phyloP scores from a whole-genome alignment of 2,797 vertebrate species.

The Poeciliopsis gracilis region DNA sequence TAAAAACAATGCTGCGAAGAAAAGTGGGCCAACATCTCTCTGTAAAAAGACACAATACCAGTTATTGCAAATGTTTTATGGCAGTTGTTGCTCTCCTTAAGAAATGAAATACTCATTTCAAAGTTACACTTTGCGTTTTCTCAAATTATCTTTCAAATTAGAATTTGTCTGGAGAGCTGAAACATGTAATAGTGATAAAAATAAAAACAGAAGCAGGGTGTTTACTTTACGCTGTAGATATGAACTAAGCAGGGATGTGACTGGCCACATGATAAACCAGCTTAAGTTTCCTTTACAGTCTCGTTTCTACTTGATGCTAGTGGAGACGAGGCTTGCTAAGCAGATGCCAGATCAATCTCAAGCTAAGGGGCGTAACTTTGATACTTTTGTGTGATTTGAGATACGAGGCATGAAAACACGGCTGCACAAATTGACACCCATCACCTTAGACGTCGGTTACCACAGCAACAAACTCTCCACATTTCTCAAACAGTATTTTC shows the following conservation, averaged over 20 bases:
- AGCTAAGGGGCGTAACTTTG: conserved; percentile 36
- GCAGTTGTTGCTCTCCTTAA: background rate
- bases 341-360: conserved; percentile 15
- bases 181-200: background rate
- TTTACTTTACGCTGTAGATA: conserved; percentile 4
- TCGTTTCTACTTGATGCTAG: background rate
- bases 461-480: conserved; percentile 28
- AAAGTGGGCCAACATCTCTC: background rate
- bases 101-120: background rate
- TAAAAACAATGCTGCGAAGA: background rate
- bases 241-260: conserved; percentile 23
- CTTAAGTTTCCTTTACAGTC: conserved; percentile 47
- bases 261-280: conserved; percentile 39
- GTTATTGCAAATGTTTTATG: background rate
- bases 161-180: background rate
- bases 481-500: conserved; percentile 35
- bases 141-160: background rate
- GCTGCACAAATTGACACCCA: background rate
- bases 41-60: background rate
- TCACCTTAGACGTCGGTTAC: conserved; percentile 39
- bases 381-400: background rate
- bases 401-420: background rate
- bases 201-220: background rate
- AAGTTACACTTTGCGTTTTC: background rate
- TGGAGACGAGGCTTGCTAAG: conserved; percentile 28